Percentiles rank a stretch among this genome's conserved stretches.
Conservation (phyloP, 2,888 invertebrate species). For the Brachycybe producta region DNA sequence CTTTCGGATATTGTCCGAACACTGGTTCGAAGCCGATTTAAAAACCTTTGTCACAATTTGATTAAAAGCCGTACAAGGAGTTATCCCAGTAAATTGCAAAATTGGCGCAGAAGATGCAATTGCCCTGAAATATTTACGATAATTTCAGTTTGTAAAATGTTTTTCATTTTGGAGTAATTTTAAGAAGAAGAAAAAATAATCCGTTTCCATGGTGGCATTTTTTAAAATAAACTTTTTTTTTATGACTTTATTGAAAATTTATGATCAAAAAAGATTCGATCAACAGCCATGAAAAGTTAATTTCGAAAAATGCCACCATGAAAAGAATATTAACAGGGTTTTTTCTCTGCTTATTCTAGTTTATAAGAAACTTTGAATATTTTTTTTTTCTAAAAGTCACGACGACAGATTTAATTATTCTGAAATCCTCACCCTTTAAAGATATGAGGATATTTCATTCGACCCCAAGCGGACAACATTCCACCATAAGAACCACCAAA, state of each 20-base stretch:
- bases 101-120: slow-evolving; percentile 88
- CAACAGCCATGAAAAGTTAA: too few species aligned
- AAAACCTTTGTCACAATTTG: slow-evolving; percentile 69
- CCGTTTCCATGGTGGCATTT: too few species aligned
- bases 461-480: slow-evolving; percentile 90
- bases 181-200: too few species aligned
- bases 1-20: slow-evolving; percentile 54
- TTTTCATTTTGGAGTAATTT: too few species aligned
- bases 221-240: too few species aligned
- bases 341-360: too few species aligned
- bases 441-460: slow-evolving; percentile 87
- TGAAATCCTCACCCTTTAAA: slow-evolving; percentile 48
- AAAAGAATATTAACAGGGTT: background rate
- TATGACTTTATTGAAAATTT: too few species aligned
- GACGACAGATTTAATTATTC: background rate
- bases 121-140: slow-evolving; percentile 53
- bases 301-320: too few species aligned
- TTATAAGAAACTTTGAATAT: background rate
- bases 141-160: too few species aligned
- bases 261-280: too few species aligned
- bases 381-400: background rate
- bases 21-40: slow-evolving; percentile 42
- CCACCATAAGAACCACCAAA: slow-evolving; percentile 89
- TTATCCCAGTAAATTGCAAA: slow-evolving; percentile 66
- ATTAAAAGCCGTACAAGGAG: slow-evolving; percentile 61